These are phyloP conservation scores for Idaea biselata DNA, from an alignment of 2,888 invertebrate genomes.

Conservation along the genomic window DNA sequence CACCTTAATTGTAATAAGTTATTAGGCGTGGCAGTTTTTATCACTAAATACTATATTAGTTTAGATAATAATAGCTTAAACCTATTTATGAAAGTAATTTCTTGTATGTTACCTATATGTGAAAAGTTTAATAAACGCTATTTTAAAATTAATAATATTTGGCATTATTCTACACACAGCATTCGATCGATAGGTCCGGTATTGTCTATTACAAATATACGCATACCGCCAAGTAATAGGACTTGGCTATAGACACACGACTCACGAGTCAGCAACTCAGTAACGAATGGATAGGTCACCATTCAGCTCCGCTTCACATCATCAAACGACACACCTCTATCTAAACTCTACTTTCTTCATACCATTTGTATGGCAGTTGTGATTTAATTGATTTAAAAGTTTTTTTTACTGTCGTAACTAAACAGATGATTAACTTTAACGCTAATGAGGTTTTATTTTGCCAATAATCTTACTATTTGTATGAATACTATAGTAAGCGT, in stretches of 20 bases:
- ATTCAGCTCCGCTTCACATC: constrained; percentile 52
- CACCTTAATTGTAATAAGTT: constrained; percentile 75
- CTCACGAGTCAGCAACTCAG: constrained; percentile 8
- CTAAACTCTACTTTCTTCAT: constrained; percentile 63
- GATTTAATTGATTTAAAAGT: constrained; percentile 55
- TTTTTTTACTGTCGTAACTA: constrained; percentile 74
- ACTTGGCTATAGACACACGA: not conserved
- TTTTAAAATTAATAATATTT: constrained; percentile 66
- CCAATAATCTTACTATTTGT: constrained; percentile 1
- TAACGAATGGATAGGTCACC: constrained; percentile 26
- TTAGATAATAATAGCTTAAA: constrained; percentile 66
- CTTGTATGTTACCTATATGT: constrained; percentile 79
- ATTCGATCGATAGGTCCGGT: constrained; percentile 11
- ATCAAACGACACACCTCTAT: constrained; percentile 62
- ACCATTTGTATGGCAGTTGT: constrained; percentile 55
- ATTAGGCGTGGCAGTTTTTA: constrained; percentile 75
- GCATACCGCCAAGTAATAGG: not conserved
- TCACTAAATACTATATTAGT: constrained; percentile 63
- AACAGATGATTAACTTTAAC: constrained; percentile 70
- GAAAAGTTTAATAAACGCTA: constrained; percentile 77
- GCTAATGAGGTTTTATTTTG: constrained; percentile 38
- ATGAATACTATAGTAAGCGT: constrained; percentile 2
- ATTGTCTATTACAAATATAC: not conserved
- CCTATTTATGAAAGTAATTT: constrained; percentile 67
- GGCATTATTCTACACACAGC: constrained; percentile 72